phyloP scores from a whole-genome alignment of 2,113 vertebrate species.

The Martes martes region DNA sequence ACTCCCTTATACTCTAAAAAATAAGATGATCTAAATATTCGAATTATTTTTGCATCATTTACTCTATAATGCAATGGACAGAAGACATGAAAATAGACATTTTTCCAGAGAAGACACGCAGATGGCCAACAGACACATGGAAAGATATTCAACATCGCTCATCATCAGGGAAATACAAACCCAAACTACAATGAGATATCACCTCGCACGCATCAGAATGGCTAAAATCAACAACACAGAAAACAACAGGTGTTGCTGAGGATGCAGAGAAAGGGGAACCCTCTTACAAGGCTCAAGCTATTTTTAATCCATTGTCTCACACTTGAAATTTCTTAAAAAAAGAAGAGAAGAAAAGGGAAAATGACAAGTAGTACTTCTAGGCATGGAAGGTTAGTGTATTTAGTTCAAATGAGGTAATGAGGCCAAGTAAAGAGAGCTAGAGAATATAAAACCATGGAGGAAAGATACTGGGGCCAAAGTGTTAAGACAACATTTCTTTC shows the following conservation, averaged over 20 bases:
- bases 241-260: neutral
- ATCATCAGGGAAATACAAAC: neutral
- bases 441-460: neutral
- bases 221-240: neutral
- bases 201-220: neutral
- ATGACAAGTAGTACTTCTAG: neutral
- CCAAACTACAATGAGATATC: neutral
- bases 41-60: neutral
- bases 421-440: neutral
- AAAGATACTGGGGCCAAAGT: neutral
- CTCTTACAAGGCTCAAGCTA: neutral
- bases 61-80: neutral
- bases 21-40: neutral
- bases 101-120: neutral
- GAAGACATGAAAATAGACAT: neutral
- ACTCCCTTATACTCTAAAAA: neutral
- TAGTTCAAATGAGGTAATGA: no score
- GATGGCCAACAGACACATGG: neutral
- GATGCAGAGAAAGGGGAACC: neutral
- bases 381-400: neutral
- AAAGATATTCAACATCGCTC: neutral
- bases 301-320: neutral
- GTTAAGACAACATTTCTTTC: neutral
- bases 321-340: neutral
- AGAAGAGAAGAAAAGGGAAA: neutral